A percentile compares a stretch with the other conserved stretches of the same genome.
Conservation (phyloP, 2,888 invertebrate species). For the Penaeus monodon region DNA sequence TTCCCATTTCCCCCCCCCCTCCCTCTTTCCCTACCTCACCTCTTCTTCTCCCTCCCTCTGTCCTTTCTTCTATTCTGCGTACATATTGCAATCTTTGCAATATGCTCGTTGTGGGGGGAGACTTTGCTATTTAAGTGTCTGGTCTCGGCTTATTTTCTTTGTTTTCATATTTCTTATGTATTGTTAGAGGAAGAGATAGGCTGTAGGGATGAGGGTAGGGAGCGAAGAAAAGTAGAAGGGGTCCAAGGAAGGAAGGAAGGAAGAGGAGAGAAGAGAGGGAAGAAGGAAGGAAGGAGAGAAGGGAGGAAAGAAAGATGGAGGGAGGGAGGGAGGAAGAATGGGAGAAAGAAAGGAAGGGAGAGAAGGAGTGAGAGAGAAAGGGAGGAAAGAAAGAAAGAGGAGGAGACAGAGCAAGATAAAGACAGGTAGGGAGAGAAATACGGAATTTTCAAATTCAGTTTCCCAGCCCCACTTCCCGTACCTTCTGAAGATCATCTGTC, state of each 20-base stretch:
- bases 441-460: no score
- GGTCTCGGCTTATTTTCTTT: no score
- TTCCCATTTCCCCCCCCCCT: no score
- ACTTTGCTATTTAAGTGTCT: no score
- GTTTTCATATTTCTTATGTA: background rate
- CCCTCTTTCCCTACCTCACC: background rate
- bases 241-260: background rate
- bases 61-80: background rate
- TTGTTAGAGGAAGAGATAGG: slow-evolving; percentile 14
- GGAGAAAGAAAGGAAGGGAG: background rate
- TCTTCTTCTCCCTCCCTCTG: slow-evolving; percentile 10
- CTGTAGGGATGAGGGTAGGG: background rate
- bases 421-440: background rate
- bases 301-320: background rate
- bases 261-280: background rate
- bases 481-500: no score
- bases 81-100: background rate
- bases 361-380: background rate
- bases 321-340: background rate
- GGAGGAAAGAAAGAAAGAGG: background rate
- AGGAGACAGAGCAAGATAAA: background rate
- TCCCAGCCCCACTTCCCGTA: no score
- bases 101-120: background rate
- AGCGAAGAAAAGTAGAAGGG: background rate
- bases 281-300: background rate